phyloP scores from a whole-genome alignment of 2,797 vertebrate species.

The Melanogrammus aeglefinus region DNA sequence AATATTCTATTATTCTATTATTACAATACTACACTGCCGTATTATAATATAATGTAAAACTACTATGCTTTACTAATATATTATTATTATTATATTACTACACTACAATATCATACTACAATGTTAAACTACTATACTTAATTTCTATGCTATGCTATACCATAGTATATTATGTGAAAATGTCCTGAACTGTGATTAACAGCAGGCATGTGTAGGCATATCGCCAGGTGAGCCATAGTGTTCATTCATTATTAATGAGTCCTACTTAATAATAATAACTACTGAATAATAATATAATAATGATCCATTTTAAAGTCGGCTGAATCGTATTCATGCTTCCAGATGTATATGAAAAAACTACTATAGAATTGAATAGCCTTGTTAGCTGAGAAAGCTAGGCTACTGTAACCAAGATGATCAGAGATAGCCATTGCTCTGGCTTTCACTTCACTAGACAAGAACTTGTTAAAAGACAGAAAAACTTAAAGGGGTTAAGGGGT shows the following conservation, averaged over 20 bases:
- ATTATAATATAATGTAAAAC: too few relatives aligned
- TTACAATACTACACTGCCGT: background rate
- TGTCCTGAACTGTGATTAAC: background rate
- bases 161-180: background rate
- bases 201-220: background rate
- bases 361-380: background rate
- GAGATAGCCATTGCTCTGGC: background rate
- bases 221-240: background rate
- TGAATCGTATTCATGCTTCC: background rate
- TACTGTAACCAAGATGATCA: background rate
- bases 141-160: background rate
- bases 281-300: background rate
- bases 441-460: background rate
- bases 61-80: too few relatives aligned
- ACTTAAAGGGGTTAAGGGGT: background rate
- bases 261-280: conserved; percentile 1
- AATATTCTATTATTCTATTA: background rate
- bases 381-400: background rate
- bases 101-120: background rate
- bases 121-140: background rate
- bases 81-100: too few relatives aligned
- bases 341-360: background rate
- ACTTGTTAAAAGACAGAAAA: background rate
- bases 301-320: background rate
- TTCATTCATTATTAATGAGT: background rate